These are phyloP conservation scores for Rhipidura dahli DNA, from an alignment of 2,113 vertebrate genomes.

Conservation along the genomic window DNA sequence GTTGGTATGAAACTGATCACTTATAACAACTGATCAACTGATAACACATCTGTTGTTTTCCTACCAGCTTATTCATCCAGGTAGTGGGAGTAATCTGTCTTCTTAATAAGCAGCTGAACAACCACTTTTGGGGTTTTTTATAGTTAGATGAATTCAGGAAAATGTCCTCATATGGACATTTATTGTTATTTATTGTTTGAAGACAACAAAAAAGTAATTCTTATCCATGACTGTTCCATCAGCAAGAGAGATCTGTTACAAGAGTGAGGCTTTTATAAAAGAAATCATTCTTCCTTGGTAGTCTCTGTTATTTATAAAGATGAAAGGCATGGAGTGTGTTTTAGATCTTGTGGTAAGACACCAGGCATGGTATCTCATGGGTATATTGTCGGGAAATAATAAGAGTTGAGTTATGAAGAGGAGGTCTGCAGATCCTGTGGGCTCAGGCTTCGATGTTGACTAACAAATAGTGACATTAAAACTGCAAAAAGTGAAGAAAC, in stretches of 20 bases:
- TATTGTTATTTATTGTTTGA: no score
- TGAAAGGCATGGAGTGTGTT: neutral
- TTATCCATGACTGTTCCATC: neutral
- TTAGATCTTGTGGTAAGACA: neutral
- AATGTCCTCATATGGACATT: neutral
- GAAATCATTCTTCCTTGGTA: neutral
- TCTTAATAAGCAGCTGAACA: neutral
- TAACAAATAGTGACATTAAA: neutral
- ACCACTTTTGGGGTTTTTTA: neutral
- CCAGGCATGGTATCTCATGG: neutral
- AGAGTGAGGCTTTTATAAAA: neutral
- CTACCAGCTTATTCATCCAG: neutral
- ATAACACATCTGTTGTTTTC: neutral
- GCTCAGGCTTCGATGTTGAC: neutral
- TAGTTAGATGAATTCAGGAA: neutral
- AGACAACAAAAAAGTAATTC: neutral
- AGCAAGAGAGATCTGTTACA: neutral
- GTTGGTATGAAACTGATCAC: neutral
- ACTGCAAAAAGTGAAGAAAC: neutral
- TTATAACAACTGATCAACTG: no score
- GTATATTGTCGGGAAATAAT: neutral
- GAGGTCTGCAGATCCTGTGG: neutral
- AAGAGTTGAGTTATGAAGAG: neutral
- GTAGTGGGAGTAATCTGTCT: neutral
- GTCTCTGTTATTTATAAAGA: neutral